Percentiles rank a stretch among this genome's conserved stretches.
Conservation (phyloP, 2,888 invertebrate genomes). For the Caenorhabditis macrosperma region DNA sequence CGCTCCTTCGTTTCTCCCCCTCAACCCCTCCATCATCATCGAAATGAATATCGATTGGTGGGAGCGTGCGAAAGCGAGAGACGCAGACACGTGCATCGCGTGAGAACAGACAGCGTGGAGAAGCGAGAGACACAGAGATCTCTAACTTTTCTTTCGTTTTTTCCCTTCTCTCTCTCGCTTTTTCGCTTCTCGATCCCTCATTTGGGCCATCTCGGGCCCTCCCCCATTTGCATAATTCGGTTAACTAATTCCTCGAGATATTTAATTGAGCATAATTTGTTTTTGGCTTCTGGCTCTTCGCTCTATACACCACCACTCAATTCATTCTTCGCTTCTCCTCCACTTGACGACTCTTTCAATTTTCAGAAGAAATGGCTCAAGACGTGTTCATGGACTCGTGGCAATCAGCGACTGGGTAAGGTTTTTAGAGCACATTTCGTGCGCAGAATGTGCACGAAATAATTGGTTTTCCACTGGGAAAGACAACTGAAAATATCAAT, state of each 20-base stretch:
- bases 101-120: slow-evolving; percentile 17
- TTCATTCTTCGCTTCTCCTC: slow-evolving; percentile 18
- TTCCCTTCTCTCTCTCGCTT: slow-evolving; percentile 14
- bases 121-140: slow-evolving; percentile 14
- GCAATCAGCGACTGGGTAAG: slow-evolving; percentile 47
- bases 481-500: neutral
- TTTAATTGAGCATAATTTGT: slow-evolving; percentile 36
- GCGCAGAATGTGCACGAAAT: no score
- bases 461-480: slow-evolving; percentile 4
- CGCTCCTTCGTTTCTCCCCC: slow-evolving; percentile 6
- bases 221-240: slow-evolving; percentile 34
- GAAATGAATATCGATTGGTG: slow-evolving; percentile 26
- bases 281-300: slow-evolving; percentile 9
- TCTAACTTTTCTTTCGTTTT: slow-evolving; percentile 15
- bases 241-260: slow-evolving; percentile 30
- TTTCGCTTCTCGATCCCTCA: neutral
- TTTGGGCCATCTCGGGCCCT: neutral
- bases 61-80: slow-evolving; percentile 23
- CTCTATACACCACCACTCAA: neutral
- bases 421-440: no score
- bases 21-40: slow-evolving; percentile 6
- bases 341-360: neutral
- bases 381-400: slow-evolving; percentile 59
- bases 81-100: slow-evolving; percentile 45
- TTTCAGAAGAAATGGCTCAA: slow-evolving; percentile 50